These are phyloP conservation scores for Tachypleus tridentatus DNA, from an alignment of 1,140 invertebrate species.

Conservation along the genomic window DNA sequence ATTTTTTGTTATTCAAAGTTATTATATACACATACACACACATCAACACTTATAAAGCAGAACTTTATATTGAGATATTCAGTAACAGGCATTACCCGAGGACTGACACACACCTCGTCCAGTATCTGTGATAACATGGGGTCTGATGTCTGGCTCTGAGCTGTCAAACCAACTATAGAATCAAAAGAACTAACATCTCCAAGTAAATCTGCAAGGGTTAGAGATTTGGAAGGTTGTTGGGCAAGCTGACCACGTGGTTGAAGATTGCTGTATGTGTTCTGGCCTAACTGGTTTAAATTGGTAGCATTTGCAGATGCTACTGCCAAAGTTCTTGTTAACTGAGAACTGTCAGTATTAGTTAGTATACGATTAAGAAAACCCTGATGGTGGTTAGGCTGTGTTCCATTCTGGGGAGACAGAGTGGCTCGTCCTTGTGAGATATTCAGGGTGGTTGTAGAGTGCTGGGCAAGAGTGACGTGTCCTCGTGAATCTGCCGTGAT, in stretches of 20 bases:
- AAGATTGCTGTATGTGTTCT: slow-evolving; percentile 4
- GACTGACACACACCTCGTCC: slow-evolving; percentile 47
- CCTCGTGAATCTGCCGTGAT: slow-evolving; percentile 15
- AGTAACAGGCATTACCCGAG: too few species aligned
- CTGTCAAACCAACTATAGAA: slow-evolving; percentile 16
- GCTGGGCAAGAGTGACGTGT: slow-evolving; percentile 12
- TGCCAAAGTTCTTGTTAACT: background rate
- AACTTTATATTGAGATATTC: too few species aligned
- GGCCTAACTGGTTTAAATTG: background rate
- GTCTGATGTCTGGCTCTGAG: slow-evolving; percentile 43
- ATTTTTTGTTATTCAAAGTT: too few species aligned
- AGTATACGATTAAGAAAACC: slow-evolving; percentile 4
- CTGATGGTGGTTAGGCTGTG: too few species aligned
- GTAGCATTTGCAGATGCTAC: background rate
- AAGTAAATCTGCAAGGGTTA: slow-evolving; percentile 1
- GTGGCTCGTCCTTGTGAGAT: background rate
- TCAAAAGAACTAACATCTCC: background rate
- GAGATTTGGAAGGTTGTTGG: slow-evolving; percentile 6
- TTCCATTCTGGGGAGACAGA: too few species aligned
- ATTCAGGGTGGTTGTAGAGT: background rate
- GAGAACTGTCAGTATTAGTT: background rate
- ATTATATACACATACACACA: too few species aligned
- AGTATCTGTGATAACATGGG: slow-evolving; percentile 62
- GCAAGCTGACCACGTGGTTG: slow-evolving; percentile 7
- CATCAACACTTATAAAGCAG: too few species aligned